Evolutionary conservation across 1,140 invertebrate species (phyloP), one percentile per base, ranked within the genome.

Genomic region (Choristoneura fumiferana): DNA sequence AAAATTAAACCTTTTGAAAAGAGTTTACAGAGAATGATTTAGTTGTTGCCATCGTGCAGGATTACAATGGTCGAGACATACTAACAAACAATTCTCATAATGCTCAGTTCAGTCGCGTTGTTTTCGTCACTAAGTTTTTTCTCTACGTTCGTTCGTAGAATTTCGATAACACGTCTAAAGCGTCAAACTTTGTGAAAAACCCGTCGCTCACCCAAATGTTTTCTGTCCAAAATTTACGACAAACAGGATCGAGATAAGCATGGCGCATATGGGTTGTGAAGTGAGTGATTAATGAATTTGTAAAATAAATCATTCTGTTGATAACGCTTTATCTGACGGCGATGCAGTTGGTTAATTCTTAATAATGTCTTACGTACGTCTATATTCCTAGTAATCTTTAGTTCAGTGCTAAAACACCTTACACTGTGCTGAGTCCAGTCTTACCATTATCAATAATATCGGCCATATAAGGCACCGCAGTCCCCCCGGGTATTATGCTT

Each of bases 81-180:
- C 9, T 5, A 4, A 37, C n/a, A 37, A 37, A 9, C 2, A 37
- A 3, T 37, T 10, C 35, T 37, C 35, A 12, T 9, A 10, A 1
- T 37, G 9, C 1, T 12, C n/a, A 37, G n/a, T 12, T 9, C n/a
- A 4, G 8, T 37, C 35, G n/a, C n/a, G n/a, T 37, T 37, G 58
- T 67, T 74, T 64, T 66, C 59, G 58, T 62, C 66, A 58, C 37
- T 57, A 57, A 69, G 74, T 75, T 73, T 78, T 81, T 59, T 80
- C 55, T 56, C 55, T 2, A 29, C 10, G 18, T 49, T 18, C 40
- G 43, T 84, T 81, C 78, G 76, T 53, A 54, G 78, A 78, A 84
- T 38, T 40, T 18, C 71, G 81, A 84, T 84, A 81, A 78, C 62
- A 57, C 59, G 58, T 22, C 65, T 40, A 54, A 54, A 40, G 54